Evolutionary conservation across 2,888 invertebrate genomes (phyloP).

Genomic region (Ornithoptera alexandrae): DNA sequence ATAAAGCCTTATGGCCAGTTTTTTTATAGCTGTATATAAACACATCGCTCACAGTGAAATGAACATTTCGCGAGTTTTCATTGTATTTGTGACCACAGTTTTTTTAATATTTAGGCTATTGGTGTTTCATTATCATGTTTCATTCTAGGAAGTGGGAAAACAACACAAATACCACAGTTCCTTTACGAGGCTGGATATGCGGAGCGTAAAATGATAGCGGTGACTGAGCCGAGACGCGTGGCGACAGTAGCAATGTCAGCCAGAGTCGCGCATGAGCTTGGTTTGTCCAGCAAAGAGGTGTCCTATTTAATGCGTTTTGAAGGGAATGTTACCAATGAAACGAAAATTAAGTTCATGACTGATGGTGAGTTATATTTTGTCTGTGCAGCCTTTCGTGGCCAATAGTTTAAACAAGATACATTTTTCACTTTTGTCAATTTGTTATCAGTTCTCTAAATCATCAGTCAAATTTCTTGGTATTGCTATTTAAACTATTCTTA

Average conservation of each 20-base stretch:
- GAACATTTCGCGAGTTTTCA: not conserved
- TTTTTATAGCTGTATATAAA: no score
- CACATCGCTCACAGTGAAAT: no score
- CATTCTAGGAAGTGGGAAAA: conserved; percentile 90
- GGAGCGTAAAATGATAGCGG: conserved; percentile 88
- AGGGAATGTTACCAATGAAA: conserved; percentile 92
- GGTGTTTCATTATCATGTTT: not conserved
- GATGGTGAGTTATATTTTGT: conserved; percentile 81
- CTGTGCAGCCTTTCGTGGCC: no score
- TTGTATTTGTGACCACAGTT: not conserved
- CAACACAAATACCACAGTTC: conserved; percentile 99
- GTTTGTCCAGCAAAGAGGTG: conserved; percentile 85
- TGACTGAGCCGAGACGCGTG: conserved; percentile 98
- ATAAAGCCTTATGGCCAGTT: no score
- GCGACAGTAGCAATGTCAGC: conserved; percentile 98
- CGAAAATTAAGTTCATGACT: conserved; percentile 99
- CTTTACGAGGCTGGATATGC: conserved; percentile 98
- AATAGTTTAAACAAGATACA: no score
- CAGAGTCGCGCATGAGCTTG: conserved; percentile 94
- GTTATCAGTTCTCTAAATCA: no score
- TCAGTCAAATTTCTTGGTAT: no score
- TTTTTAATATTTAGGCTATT: not conserved
- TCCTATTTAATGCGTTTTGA: conserved; percentile 98
- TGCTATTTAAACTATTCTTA: not conserved
- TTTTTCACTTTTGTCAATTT: no score